These are phyloP conservation scores for Malacosoma neustria DNA, from an alignment of 2,888 invertebrate genomes.

Conservation along the genomic window DNA sequence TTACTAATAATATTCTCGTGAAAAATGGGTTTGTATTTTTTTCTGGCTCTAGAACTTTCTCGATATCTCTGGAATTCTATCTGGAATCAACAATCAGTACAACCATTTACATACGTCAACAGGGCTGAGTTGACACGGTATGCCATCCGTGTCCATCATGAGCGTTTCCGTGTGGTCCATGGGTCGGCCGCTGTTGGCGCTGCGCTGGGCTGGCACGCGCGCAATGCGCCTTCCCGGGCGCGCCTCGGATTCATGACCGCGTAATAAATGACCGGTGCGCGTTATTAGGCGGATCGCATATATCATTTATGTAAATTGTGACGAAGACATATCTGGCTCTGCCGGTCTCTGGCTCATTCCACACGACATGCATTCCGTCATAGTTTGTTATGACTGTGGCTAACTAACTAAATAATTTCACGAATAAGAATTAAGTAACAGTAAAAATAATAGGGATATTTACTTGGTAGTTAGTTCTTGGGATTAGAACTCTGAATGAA, in stretches of 20 bases:
- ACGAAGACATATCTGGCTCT: conserved; percentile 72
- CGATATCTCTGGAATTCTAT: conserved; percentile 16
- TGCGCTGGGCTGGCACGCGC: conserved; percentile 55
- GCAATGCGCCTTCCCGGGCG: conserved; percentile 52
- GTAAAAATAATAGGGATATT: too few species aligned
- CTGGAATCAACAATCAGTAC: conserved; percentile 8
- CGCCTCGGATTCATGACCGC: conserved; percentile 44
- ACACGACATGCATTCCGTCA: conserved; percentile 64
- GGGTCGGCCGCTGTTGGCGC: conserved; percentile 53
- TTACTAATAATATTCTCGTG: too few species aligned
- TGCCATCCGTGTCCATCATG: conserved; percentile 25
- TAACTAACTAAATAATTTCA: conserved; percentile 52
- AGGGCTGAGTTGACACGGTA: conserved; percentile 41
- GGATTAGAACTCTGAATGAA: too few species aligned
- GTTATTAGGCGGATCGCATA: conserved; percentile 70
- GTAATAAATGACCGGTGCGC: conserved; percentile 67
- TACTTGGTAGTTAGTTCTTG: too few species aligned
- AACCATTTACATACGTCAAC: conserved; percentile 58
- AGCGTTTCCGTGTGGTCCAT: conserved; percentile 57
- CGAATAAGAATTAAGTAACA: too few species aligned
- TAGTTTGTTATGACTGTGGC: conserved; percentile 36
- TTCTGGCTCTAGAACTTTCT: too few species aligned
- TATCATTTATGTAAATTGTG: conserved; percentile 75
- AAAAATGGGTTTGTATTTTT: too few species aligned
- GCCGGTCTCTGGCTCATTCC: conserved; percentile 52